phyloP scores from a whole-genome alignment of 2,888 invertebrate genomes.

The Phania funesta region DNA sequence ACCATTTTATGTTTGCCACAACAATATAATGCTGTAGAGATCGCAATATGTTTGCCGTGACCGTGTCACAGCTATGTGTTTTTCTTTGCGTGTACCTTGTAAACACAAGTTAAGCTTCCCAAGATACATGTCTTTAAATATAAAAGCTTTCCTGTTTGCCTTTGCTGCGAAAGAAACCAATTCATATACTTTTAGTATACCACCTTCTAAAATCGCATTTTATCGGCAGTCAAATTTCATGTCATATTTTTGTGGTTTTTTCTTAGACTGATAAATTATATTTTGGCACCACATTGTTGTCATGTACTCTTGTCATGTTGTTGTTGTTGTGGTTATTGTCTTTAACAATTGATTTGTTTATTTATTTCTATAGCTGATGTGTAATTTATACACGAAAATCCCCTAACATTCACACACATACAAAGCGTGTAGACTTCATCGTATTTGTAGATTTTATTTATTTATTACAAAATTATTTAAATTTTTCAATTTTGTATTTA shows the following conservation, averaged over 20 bases:
- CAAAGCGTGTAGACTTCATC: conserved; percentile 9
- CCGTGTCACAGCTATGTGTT: too few species aligned
- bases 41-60: too few species aligned
- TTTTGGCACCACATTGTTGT: conserved; percentile 45
- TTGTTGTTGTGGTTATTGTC: conserved; percentile 28
- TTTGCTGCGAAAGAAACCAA: too few species aligned
- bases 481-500: conserved; percentile 53
- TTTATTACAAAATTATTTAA: conserved; percentile 56
- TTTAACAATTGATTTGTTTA: conserved; percentile 63
- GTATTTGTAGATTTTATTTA: conserved; percentile 51
- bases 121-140: too few species aligned
- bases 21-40: too few species aligned
- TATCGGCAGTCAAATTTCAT: neutral
- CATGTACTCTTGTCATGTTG: conserved; percentile 9
- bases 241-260: conserved; percentile 21
- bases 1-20: too few species aligned
- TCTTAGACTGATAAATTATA: conserved; percentile 42
- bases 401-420: neutral
- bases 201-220: too few species aligned
- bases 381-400: conserved; percentile 55
- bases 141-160: too few species aligned
- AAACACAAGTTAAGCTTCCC: too few species aligned
- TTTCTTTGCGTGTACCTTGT: too few species aligned
- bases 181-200: too few species aligned
- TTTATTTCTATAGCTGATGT: conserved; percentile 57